Conservation (phyloP, 2,113 vertebrate genomes). For the Buteo buteo region DNA sequence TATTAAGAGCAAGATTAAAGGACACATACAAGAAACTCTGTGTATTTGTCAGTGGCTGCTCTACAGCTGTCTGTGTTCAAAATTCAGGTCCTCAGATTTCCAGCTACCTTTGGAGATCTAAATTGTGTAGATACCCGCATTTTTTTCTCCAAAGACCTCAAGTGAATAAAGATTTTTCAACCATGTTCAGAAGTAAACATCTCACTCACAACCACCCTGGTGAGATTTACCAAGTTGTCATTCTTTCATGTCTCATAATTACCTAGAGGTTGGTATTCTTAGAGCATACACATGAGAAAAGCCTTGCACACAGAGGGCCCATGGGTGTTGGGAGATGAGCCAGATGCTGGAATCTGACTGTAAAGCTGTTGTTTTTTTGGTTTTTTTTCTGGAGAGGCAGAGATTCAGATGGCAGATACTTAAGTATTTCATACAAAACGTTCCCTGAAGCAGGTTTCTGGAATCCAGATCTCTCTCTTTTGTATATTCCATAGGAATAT, state of each 20-base stretch:
- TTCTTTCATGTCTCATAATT: neutral
- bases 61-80: neutral
- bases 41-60: neutral
- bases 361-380: neutral
- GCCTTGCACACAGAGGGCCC: neutral
- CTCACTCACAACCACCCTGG: neutral
- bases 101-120: neutral
- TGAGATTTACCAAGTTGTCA: neutral
- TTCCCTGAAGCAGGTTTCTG: neutral
- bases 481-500: neutral
- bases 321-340: neutral
- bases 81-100: neutral
- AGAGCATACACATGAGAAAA: neutral
- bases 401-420: neutral
- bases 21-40: neutral
- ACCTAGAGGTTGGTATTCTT: neutral
- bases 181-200: neutral
- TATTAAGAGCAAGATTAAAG: neutral
- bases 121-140: neutral
- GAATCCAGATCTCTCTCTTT: neutral
- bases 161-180: neutral
- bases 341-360: neutral
- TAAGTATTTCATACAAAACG: neutral
- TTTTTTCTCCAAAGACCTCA: neutral
- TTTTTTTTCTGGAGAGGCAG: neutral